Percentiles rank a stretch among this genome's conserved stretches.
Evolutionary conservation across 2,888 invertebrate species (phyloP).

Genomic region (Nysson spinosus): DNA sequence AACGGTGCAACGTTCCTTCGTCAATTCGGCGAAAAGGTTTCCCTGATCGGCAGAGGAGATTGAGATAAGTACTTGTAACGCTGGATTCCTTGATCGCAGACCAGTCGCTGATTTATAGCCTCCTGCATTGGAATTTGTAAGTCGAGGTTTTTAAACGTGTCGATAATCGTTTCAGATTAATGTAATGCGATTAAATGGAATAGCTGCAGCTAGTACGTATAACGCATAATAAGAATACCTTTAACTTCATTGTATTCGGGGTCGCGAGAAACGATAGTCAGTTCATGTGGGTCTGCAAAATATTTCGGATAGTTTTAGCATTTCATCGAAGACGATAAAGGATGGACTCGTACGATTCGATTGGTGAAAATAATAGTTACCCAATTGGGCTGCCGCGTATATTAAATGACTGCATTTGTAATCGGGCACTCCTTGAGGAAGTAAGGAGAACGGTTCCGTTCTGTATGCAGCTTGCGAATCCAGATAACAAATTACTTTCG

Average conservation of each 20-base stretch:
- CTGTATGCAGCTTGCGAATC: constrained; percentile 84
- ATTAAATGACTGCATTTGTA: constrained; percentile 86
- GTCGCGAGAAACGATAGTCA: constrained; percentile 82
- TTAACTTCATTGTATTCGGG: constrained; percentile 85
- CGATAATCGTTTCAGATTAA: too few species aligned
- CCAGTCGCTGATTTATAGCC: constrained; percentile 85
- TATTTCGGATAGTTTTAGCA: too few species aligned
- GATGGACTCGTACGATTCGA: too few species aligned
- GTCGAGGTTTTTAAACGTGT: not conserved
- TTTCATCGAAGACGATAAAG: too few species aligned
- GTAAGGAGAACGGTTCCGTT: constrained; percentile 83
- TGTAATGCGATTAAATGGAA: too few species aligned
- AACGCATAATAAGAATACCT: too few species aligned
- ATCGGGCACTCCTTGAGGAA: constrained; percentile 82
- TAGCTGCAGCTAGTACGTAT: too few species aligned
- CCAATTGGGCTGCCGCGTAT: constrained; percentile 84
- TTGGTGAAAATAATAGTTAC: constrained; percentile 52
- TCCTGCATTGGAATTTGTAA: constrained; percentile 76
- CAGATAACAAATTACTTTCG: constrained; percentile 83
- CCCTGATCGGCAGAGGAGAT: constrained; percentile 76
- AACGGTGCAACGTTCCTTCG: constrained; percentile 59
- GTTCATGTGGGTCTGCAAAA: constrained; percentile 83
- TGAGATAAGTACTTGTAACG: constrained; percentile 85
- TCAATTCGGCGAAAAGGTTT: constrained; percentile 22
- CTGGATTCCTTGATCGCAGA: constrained; percentile 83